Conservation (phyloP, 2,888 invertebrate species). For the Pharmacophagus antenor region DNA sequence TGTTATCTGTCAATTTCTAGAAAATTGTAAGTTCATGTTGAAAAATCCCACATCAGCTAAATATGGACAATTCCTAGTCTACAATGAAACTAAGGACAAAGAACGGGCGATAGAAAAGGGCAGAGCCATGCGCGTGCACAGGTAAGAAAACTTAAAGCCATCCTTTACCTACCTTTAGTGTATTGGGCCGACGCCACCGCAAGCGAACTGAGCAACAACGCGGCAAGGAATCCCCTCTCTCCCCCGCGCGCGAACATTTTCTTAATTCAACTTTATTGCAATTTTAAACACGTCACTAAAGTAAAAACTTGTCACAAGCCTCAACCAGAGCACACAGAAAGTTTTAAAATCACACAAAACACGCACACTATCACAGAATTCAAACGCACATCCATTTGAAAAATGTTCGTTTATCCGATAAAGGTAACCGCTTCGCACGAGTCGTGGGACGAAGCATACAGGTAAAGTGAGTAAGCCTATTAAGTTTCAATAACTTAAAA, state of each 20-base stretch:
- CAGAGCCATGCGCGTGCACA: constrained; percentile 56
- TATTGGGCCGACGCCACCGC: constrained; percentile 70
- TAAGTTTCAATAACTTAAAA: constrained; percentile 75
- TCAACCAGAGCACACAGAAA: constrained; percentile 61
- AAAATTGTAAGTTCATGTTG: constrained; percentile 34
- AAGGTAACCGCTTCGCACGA: constrained; percentile 70
- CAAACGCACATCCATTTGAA: constrained; percentile 79
- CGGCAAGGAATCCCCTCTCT: constrained; percentile 61
- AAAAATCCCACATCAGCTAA: constrained; percentile 20
- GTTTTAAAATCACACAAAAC: constrained; percentile 68
- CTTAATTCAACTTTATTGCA: constrained; percentile 61
- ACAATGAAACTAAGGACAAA: constrained; percentile 69
- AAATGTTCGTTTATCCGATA: constrained; percentile 79
- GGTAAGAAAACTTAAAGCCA: constrained; percentile 55
- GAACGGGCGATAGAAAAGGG: constrained; percentile 42
- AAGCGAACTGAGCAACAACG: constrained; percentile 62
- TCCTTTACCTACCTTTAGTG: constrained; percentile 69
- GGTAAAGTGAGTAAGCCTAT: constrained; percentile 77
- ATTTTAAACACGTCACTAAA: constrained; percentile 67
- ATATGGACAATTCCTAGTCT: constrained; percentile 43
- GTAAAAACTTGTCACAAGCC: constrained; percentile 71
- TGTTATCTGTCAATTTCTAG: constrained; percentile 32
- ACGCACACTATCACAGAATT: constrained; percentile 76
- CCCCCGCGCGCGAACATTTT: constrained; percentile 65
- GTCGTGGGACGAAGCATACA: constrained; percentile 76